A percentile compares a stretch with the other conserved stretches of the same genome.
These are phyloP conservation scores for Actinemys pallida DNA, from an alignment of 2,113 vertebrate genomes.

Conservation along the genomic window DNA sequence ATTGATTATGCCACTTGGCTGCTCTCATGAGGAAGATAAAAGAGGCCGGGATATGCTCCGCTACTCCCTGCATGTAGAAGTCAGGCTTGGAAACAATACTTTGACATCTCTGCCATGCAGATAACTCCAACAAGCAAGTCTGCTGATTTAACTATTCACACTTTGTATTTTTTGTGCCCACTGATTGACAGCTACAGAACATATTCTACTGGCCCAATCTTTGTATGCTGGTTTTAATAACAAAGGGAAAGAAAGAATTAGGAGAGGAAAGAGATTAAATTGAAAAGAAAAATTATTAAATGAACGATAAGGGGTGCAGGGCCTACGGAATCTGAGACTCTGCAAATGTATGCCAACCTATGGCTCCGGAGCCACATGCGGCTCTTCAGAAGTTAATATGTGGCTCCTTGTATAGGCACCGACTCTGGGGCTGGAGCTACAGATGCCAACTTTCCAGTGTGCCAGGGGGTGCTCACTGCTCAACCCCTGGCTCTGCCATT, in stretches of 20 bases:
- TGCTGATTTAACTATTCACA: constrained; percentile 72
- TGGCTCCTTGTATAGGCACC: no score
- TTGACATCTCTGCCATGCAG: constrained; percentile 79
- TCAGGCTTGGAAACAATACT: constrained; percentile 70
- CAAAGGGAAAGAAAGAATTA: constrained; percentile 44
- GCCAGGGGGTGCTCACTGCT: no score
- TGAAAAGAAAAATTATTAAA: constrained; percentile 50
- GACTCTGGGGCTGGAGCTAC: no score
- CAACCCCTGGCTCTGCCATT: no score
- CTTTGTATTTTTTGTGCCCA: constrained; percentile 57
- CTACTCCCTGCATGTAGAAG: constrained; percentile 74
- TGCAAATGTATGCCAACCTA: not conserved
- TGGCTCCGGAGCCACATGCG: no score
- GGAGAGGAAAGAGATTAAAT: constrained; percentile 17
- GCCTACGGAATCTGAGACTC: not conserved
- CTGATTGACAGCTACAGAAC: constrained; percentile 78
- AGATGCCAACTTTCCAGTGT: no score
- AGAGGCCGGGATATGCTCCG: constrained; percentile 76
- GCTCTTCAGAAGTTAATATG: no score
- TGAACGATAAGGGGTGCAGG: not conserved
- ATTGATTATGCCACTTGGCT: constrained; percentile 79
- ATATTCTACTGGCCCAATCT: constrained; percentile 64
- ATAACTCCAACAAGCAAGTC: constrained; percentile 70
- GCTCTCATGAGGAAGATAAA: constrained; percentile 79
- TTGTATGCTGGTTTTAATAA: constrained; percentile 62